Conservation (phyloP, 2,113 vertebrate genomes). For the Ceyx margarethae region DNA sequence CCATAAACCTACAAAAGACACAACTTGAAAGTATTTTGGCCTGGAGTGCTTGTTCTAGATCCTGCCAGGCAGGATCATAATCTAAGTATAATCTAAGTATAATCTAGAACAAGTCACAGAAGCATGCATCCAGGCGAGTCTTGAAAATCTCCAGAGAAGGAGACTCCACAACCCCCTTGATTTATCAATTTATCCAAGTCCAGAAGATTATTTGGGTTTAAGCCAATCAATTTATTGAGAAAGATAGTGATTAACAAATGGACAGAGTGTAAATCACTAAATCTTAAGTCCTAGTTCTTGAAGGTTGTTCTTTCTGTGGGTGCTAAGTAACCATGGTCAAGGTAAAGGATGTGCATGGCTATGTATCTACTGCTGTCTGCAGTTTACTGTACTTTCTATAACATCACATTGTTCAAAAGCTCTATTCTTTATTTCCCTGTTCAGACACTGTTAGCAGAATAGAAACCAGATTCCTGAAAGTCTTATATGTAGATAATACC, state of each 20-base stretch:
- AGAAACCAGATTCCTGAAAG: background rate
- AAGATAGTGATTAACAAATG: background rate
- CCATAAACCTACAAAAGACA: background rate
- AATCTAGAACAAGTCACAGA: too few species aligned
- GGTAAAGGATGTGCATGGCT: background rate
- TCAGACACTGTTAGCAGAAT: background rate
- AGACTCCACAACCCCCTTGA: too few species aligned
- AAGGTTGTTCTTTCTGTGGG: background rate
- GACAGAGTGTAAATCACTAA: background rate
- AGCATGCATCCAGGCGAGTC: too few species aligned
- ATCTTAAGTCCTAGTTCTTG: background rate
- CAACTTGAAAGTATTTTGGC: background rate
- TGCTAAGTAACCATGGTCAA: background rate
- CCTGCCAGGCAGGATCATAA: too few species aligned
- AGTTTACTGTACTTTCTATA: background rate
- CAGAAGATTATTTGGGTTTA: background rate
- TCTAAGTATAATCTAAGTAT: background rate
- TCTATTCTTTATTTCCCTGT: background rate
- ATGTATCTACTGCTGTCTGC: background rate
- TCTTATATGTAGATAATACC: rapidly evolving
- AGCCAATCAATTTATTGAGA: background rate
- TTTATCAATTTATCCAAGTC: background rate
- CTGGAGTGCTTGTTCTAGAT: background rate
- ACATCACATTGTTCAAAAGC: background rate
- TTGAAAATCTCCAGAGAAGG: too few species aligned